Evolutionary conservation across 2,113 vertebrate genomes (phyloP).

Genomic region (Pollimyrus isidori): DNA sequence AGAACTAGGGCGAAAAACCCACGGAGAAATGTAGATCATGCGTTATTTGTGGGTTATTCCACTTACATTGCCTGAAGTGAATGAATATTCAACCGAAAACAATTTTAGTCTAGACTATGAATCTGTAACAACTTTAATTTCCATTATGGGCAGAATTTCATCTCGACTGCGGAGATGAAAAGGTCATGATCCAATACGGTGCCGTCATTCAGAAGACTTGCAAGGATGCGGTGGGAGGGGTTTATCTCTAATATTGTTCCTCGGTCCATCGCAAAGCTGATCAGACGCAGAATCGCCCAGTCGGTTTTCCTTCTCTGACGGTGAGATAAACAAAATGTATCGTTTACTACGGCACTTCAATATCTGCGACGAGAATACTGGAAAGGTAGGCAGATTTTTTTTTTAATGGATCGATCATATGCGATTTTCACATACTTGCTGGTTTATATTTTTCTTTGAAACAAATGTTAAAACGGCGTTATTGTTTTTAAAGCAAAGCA

Average conservation of each 20-base stretch:
- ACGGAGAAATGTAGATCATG: background rate
- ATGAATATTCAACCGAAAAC: background rate
- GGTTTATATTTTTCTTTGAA: background rate
- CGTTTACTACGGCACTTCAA: background rate
- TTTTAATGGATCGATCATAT: background rate
- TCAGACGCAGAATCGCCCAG: constrained; percentile 11
- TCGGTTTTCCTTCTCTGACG: background rate
- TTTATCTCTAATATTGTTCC: constrained; percentile 13
- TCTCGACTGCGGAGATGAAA: constrained; percentile 3
- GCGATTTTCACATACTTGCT: background rate
- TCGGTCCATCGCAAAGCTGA: background rate
- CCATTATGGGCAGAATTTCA: background rate
- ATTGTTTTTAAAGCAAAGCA: background rate
- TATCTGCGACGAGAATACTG: background rate
- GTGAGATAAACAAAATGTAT: background rate
- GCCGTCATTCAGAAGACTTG: background rate
- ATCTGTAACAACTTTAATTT: constrained; percentile 4
- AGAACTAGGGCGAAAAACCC: background rate
- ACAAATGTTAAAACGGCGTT: background rate
- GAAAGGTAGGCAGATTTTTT: constrained; percentile 11
- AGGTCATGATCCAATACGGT: constrained; percentile 4
- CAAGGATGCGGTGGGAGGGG: constrained; percentile 10
- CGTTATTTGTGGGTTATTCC: background rate
- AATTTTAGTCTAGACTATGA: background rate
- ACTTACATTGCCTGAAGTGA: background rate